phyloP scores from a whole-genome alignment of 2,888 invertebrate species.

The Volucella bombylans region DNA sequence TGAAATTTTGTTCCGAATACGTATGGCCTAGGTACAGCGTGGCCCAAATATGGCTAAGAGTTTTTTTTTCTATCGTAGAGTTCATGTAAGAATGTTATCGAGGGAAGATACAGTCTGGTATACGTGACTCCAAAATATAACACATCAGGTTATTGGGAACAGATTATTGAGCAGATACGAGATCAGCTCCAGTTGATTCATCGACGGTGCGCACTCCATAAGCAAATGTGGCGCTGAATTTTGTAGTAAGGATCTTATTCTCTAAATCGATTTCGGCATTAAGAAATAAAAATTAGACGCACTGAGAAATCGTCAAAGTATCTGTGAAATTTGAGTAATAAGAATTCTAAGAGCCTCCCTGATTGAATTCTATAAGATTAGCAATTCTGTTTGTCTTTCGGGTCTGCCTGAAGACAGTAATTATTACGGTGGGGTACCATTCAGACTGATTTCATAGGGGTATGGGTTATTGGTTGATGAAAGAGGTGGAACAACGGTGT shows the following conservation, averaged over 20 bases:
- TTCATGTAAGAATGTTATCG: background rate
- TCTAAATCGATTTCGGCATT: no score
- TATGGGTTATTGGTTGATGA: conserved; percentile 1
- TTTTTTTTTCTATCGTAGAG: background rate
- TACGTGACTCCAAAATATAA: no score
- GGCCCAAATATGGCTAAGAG: background rate
- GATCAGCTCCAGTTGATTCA: background rate
- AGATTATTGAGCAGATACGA: background rate
- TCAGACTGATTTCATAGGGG: background rate
- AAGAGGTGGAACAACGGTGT: conserved; percentile 8
- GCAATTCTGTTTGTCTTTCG: background rate
- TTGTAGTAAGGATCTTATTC: no score
- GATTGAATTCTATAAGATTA: no score
- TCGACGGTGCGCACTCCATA: background rate
- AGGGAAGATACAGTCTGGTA: no score
- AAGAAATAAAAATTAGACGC: no score
- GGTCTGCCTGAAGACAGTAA: conserved; percentile 1
- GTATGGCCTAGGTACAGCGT: background rate
- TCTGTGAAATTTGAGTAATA: background rate
- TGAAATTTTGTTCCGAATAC: conserved; percentile 67
- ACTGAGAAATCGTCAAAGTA: no score
- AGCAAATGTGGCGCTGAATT: background rate
- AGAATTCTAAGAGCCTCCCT: background rate
- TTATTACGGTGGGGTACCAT: background rate
- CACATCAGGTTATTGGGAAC: no score